Base-by-base conservation (phyloP, 2,797 vertebrate genomes). In the Buphagus erythrorhynchus region DNA sequence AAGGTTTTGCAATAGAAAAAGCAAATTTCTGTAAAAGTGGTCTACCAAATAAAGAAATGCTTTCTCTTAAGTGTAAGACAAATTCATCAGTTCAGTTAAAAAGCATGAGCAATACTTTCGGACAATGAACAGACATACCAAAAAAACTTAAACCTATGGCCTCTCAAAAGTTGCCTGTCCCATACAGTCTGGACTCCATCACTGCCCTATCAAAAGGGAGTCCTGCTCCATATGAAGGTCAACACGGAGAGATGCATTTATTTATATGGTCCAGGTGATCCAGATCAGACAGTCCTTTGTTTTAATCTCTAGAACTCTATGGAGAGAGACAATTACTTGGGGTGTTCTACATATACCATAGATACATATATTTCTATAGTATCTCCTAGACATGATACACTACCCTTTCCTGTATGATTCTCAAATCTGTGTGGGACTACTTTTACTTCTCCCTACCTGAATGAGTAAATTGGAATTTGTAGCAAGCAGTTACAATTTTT, bases 181-280 rank as follows among this genome's bases (percentile, higher is more conserved):
- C 0, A 0, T 58, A 38, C 2, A 16, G 40, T 57, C 49, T 36
- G 29, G n/a, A 58, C 13, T 49, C 42, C 24, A 9, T 21, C 48
- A 57, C 19, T 72, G 24, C 5, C 3, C 24, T 46, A 65, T 36
- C 13, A 74, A 86, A 72, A 71, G n/a, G 11, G 35, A 59, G 5
- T 28, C 43, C 13, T 0, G 0, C 17, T 63, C 42, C n/a, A 29
- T 38, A 57, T 8, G 38, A 85, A 46, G 6, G 12, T 13, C 28
- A 81, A 28, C 7, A 31, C 11, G 78, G 38, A 72, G 19, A 57
- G 31, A 46, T 69, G 31, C 16, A 38, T 69, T 78, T 73, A 38
- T 69, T 78, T 66, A 31, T 54, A 49, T 45, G 36, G 5, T 31
- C 21, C 45, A 43, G 33, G 19, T 61, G 52, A 54, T 58, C 16